Evolutionary conservation across 2,113 vertebrate genomes (phyloP), one percentile per base, ranked within the genome.

Genomic region (Ophthalmolycus amberensis): DNA sequence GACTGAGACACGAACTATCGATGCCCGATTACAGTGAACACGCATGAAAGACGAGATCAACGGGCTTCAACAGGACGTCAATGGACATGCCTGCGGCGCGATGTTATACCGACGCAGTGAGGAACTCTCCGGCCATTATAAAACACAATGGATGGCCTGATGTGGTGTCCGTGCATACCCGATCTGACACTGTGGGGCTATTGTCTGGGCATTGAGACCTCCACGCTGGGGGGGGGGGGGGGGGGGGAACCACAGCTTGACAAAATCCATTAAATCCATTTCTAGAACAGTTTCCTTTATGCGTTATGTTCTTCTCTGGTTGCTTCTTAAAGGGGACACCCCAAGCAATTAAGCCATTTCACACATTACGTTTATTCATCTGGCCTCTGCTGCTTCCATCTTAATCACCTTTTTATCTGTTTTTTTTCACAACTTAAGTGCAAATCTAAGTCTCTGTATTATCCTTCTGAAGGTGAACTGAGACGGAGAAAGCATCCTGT

Each of bases 31-130:
- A 68, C 29, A 88, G 68, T 6, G 65, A 80, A 70, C 82, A 62
- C 42, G 82, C 69, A 46, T 78, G 65, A 75, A 52, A 79, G 73
- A 29, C 15, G 6, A 52, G 85, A 89, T 92, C 87, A 82, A 91
- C 92, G 78, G 16, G 34, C 65, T 84, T 84, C 84, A 75, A 64
- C 86, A 83, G 80, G 40, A 81, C 15, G 70, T 92, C 90, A 63
- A 92, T 91, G 79, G 72, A 87, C 80, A 32, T 1, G 82, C 89
- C 87, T 75, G 52, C 27, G 68, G 83, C 80, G 58, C 80, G 52
- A 71, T 72, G 80, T 64, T 80, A 34, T 34, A 88, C 48, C 5
- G 29, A 78, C n/a, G 73, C 71, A 81, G 62, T 27, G 44, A 85
- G 44, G 42, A 69, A 82, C 69, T 71, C 71, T 83, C 38, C 10